Percentiles rank a stretch among this genome's conserved stretches.
These are phyloP conservation scores for Brachyhypopomus gauderio DNA, from an alignment of 2,113 vertebrate genomes.

Conservation along the genomic window DNA sequence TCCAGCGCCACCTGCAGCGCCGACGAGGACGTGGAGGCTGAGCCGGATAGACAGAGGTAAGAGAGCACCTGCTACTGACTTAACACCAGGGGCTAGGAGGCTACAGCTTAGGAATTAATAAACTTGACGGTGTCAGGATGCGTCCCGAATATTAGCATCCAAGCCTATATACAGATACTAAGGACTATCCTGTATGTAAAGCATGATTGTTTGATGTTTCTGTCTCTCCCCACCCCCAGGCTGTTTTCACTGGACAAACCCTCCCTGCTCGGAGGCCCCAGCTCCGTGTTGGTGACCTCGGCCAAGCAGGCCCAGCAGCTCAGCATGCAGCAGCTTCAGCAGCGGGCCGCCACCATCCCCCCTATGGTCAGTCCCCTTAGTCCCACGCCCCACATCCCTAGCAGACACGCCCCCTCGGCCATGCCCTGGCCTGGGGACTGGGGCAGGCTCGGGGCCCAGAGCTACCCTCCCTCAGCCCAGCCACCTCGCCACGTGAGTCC, in stretches of 20 bases:
- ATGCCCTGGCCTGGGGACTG: slow-evolving; percentile 38
- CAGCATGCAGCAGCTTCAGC: slow-evolving; percentile 92
- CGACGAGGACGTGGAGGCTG: slow-evolving; percentile 93
- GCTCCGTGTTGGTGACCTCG: slow-evolving; percentile 85
- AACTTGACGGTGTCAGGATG: no score
- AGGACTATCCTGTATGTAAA: no score
- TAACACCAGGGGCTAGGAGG: no score
- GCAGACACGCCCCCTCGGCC: slow-evolving; percentile 53
- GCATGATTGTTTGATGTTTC: neutral
- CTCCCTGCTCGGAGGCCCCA: slow-evolving; percentile 81
- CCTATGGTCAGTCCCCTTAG: slow-evolving; percentile 83
- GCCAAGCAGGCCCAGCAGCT: slow-evolving; percentile 83
- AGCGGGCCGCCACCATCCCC: slow-evolving; percentile 92
- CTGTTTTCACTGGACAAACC: slow-evolving; percentile 89
- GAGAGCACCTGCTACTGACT: neutral
- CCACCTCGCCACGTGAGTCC: slow-evolving; percentile 54
- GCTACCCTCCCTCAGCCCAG: slow-evolving; percentile 43
- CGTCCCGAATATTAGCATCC: no score
- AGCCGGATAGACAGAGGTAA: slow-evolving; percentile 87
- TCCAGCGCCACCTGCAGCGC: slow-evolving; percentile 98
- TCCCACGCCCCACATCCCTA: slow-evolving; percentile 45
- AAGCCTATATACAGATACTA: no score
- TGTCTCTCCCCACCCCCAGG: neutral
- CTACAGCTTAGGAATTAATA: no score
- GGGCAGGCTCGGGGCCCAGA: slow-evolving; percentile 23